These are phyloP conservation scores for Actinia tenebrosa DNA, from an alignment of 64 coral and sea anemone genomes.

Conservation along the genomic window DNA sequence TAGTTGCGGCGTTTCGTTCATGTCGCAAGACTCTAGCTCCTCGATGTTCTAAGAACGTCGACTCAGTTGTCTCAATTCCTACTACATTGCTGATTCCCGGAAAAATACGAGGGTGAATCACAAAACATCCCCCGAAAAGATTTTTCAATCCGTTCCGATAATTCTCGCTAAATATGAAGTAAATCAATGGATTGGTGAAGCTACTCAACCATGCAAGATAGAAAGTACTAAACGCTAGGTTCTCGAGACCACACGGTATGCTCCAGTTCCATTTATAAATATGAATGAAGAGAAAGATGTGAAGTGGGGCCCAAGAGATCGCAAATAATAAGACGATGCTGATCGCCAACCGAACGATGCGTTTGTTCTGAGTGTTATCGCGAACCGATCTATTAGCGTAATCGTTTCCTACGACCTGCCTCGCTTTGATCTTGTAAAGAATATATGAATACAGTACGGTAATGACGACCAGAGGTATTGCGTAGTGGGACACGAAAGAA, in stretches of 20 bases:
- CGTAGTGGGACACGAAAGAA: background rate
- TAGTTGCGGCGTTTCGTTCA: background rate
- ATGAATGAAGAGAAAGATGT: background rate
- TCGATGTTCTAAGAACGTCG: background rate
- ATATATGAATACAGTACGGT: background rate
- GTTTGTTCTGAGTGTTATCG: background rate
- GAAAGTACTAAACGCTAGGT: background rate
- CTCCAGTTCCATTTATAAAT: slow-evolving; percentile 8
- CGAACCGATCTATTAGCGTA: background rate
- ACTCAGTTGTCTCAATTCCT: slow-evolving; percentile 1
- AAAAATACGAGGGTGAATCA: slow-evolving; percentile 1
- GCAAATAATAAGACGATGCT: background rate
- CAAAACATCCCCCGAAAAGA: background rate
- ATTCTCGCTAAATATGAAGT: slow-evolving; percentile 31
- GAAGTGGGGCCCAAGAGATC: slow-evolving; percentile 1
- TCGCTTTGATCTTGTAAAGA: background rate
- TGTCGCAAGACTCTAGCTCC: background rate
- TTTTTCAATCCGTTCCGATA: slow-evolving; percentile 12
- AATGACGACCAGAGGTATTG: background rate
- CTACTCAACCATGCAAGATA: background rate
- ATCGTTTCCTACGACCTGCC: slow-evolving; percentile 12
- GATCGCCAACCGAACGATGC: slow-evolving; percentile 5
- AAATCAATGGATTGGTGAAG: slow-evolving; percentile 11
- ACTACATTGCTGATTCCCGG: background rate
- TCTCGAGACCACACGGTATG: background rate